phyloP scores from a whole-genome alignment of 2,797 vertebrate genomes.

The Oryzias sinensis region DNA sequence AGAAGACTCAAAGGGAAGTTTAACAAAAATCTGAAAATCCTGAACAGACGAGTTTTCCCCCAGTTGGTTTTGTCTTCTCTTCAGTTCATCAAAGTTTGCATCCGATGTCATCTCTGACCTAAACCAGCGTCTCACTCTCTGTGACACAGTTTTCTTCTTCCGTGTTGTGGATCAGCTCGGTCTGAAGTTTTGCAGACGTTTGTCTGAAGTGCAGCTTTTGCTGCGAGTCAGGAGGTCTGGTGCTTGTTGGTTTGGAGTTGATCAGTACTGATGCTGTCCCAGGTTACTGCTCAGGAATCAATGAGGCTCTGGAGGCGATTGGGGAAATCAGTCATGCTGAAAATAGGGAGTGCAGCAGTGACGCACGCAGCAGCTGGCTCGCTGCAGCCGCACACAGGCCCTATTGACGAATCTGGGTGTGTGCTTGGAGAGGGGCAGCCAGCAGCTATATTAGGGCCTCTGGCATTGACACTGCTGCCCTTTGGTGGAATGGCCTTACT shows the following conservation, averaged over 20 bases:
- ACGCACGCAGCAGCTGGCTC: constrained; percentile 65
- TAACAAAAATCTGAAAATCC: too few relatives aligned
- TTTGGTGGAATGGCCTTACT: constrained; percentile 62
- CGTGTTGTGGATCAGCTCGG: too few relatives aligned
- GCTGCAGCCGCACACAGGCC: constrained; percentile 59
- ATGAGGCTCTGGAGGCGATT: constrained; percentile 71
- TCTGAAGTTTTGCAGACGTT: too few relatives aligned
- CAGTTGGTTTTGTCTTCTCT: too few relatives aligned
- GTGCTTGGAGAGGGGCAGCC: constrained; percentile 26
- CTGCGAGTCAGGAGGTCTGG: background rate
- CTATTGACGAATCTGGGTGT: constrained; percentile 70
- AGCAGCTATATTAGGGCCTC: constrained; percentile 62
- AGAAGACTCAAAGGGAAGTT: too few relatives aligned
- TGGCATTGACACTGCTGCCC: constrained; percentile 75
- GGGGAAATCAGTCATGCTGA: constrained; percentile 80
- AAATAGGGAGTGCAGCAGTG: constrained; percentile 76
- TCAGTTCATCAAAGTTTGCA: too few relatives aligned
- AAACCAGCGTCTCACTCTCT: too few relatives aligned
- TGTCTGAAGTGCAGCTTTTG: too few relatives aligned
- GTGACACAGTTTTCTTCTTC: too few relatives aligned
- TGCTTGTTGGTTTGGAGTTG: constrained; percentile 21
- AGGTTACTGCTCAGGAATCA: constrained; percentile 49
- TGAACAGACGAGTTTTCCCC: too few relatives aligned
- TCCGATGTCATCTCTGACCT: too few relatives aligned
- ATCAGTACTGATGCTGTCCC: constrained; percentile 18